Evolutionary conservation across 2,888 invertebrate genomes (phyloP).

Genomic region (Lamellibrachia satsuma): DNA sequence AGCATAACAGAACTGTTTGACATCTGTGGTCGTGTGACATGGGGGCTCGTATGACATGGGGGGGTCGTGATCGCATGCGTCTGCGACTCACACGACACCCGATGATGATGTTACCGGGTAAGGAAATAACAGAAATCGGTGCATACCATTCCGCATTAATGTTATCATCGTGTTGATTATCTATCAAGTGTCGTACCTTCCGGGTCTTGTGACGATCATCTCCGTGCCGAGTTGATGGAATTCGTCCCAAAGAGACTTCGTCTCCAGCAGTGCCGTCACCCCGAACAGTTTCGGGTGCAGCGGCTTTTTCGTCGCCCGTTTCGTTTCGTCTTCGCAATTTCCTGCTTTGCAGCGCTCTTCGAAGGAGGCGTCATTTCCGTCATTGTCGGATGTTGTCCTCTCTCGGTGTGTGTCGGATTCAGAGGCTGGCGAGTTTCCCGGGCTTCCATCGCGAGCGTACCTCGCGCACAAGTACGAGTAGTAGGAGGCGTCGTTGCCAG

Average conservation of each 20-base stretch:
- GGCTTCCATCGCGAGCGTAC: neutral
- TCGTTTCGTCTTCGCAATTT: neutral
- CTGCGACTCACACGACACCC: too few species aligned
- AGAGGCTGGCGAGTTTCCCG: neutral
- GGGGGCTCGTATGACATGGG: too few species aligned
- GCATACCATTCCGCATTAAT: too few species aligned
- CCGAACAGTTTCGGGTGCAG: constrained; percentile 82
- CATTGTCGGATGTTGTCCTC: neutral
- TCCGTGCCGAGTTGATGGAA: constrained; percentile 96
- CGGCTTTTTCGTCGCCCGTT: constrained; percentile 62
- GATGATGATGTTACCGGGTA: too few species aligned
- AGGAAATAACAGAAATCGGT: too few species aligned
- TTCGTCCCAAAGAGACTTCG: constrained; percentile 92
- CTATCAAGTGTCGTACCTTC: constrained; percentile 53
- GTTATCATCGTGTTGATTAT: too few species aligned
- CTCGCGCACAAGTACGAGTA: neutral
- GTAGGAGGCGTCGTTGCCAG: neutral
- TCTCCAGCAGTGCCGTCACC: constrained; percentile 85
- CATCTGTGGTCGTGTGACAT: too few species aligned
- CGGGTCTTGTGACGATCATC: constrained; percentile 97
- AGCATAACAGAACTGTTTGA: too few species aligned
- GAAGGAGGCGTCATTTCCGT: neutral
- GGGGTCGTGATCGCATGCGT: too few species aligned
- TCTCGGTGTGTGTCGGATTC: neutral
- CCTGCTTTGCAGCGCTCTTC: neutral